These are phyloP conservation scores for Champsocephalus gunnari DNA, from an alignment of 2,797 vertebrate species.

Conservation along the genomic window DNA sequence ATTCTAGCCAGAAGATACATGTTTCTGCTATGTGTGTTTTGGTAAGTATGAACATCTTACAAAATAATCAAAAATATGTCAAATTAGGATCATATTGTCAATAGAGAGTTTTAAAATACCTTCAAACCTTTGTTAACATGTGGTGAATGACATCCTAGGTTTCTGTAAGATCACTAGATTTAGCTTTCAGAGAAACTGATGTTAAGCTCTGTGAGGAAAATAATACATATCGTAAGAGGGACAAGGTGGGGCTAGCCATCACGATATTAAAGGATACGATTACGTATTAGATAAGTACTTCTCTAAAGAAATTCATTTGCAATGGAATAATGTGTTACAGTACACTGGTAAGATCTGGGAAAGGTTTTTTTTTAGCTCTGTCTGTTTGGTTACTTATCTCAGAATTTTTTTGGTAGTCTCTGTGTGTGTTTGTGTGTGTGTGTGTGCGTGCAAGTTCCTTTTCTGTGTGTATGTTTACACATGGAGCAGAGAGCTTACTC, in stretches of 20 bases:
- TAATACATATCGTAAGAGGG: neutral
- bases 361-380: neutral
- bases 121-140: neutral
- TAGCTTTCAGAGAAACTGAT: neutral
- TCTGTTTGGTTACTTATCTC: neutral
- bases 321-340: neutral
- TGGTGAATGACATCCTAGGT: neutral
- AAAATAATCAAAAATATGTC: neutral
- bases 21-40: neutral
- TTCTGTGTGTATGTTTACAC: constrained; percentile 30
- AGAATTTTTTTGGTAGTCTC: neutral
- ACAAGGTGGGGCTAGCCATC: neutral
- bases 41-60: neutral
- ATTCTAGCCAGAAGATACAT: neutral
- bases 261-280: neutral
- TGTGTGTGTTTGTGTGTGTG: constrained; percentile 18
- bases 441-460: constrained; percentile 17
- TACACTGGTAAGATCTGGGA: neutral
- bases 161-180: neutral
- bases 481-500: constrained; percentile 62
- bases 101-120: neutral
- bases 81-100: neutral
- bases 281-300: neutral
- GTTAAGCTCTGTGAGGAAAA: constrained; percentile 11
- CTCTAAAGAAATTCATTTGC: neutral